Evolutionary conservation across 2,888 invertebrate species (phyloP), one percentile per base, ranked within the genome.

Genomic region (Rugalucina vietnamica): DNA sequence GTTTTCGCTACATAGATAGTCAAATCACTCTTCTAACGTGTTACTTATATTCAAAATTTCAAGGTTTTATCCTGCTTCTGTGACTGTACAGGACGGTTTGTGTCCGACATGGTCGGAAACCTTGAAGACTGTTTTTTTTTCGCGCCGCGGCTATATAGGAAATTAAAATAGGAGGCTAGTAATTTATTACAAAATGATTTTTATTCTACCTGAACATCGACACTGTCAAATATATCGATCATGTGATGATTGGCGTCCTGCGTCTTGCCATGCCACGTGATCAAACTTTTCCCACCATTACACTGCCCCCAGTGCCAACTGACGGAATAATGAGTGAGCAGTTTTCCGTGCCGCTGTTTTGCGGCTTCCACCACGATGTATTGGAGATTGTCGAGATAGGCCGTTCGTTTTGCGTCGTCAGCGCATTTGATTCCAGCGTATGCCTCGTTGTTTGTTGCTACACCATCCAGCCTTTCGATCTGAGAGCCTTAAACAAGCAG

Each of bases 141-240:
- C n/a, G n/a, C n/a, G n/a, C n/a, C n/a, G n/a, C n/a, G n/a, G n/a
- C n/a, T n/a, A n/a, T n/a, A n/a, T n/a, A n/a, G n/a, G n/a, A n/a
- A n/a, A n/a, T n/a, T n/a, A n/a, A n/a, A n/a, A n/a, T n/a, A n/a
- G n/a, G n/a, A n/a, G n/a, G n/a, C n/a, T n/a, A n/a, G n/a, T n/a
- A n/a, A n/a, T n/a, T n/a, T n/a, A n/a, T n/a, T n/a, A n/a, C n/a
- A n/a, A n/a, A n/a, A n/a, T n/a, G n/a, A n/a, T n/a, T n/a, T 14
- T 49, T 49, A 49, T 49, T 54, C 1, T 82, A 89, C 90, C 88
- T 90, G 90, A 27, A 88, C 88, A 75, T 90, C 90, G 12, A 85
- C 57, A 76, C 89, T 89, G 81, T 90, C 89, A 75, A 90, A 90
- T 34, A 90, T 89, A 78, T 90, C 90, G 65, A 90, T 90, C 89